Percentiles rank a stretch among this genome's conserved stretches.
phyloP scores from a whole-genome alignment of 2,797 vertebrate genomes.

The Arnoldichthys spilopterus region DNA sequence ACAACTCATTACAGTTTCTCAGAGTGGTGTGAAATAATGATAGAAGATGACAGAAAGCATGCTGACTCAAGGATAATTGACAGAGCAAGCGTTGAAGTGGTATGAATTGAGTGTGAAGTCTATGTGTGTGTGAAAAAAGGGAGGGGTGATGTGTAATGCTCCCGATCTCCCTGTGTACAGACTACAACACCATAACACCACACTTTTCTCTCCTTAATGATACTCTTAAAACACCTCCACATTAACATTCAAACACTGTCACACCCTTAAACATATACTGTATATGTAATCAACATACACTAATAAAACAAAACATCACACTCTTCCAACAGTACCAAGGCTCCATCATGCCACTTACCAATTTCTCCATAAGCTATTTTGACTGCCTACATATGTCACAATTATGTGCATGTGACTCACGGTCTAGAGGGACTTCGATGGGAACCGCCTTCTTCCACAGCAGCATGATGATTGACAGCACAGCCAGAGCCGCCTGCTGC shows the following conservation, averaged over 20 bases:
- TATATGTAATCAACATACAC: background rate
- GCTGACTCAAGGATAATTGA: background rate
- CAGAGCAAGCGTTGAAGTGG: slow-evolving; percentile 20
- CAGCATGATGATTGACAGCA: slow-evolving; percentile 75
- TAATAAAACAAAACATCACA: background rate
- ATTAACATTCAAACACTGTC: background rate
- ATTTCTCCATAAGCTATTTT: background rate
- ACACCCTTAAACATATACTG: background rate
- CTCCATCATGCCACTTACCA: slow-evolving; percentile 1
- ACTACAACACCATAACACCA: background rate
- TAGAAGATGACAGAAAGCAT: slow-evolving; percentile 1
- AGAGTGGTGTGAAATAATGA: slow-evolving; percentile 13
- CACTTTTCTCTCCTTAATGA: background rate
- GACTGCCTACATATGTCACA: slow-evolving; percentile 11
- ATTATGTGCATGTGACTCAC: slow-evolving; percentile 77
- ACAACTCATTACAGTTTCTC: slow-evolving; percentile 17
- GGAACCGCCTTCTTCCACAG: slow-evolving; percentile 73
- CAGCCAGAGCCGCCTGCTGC: slow-evolving; percentile 63
- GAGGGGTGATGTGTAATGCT: background rate
- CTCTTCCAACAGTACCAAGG: background rate
- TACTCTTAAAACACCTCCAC: background rate
- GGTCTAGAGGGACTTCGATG: slow-evolving; percentile 90
- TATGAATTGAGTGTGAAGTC: background rate
- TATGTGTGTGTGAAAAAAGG: slow-evolving; percentile 24
- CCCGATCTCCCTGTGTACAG: background rate